Percentiles rank a stretch among this genome's conserved stretches.
Conservation (phyloP, 2,888 invertebrate genomes). For the Agrotis ipsilon region DNA sequence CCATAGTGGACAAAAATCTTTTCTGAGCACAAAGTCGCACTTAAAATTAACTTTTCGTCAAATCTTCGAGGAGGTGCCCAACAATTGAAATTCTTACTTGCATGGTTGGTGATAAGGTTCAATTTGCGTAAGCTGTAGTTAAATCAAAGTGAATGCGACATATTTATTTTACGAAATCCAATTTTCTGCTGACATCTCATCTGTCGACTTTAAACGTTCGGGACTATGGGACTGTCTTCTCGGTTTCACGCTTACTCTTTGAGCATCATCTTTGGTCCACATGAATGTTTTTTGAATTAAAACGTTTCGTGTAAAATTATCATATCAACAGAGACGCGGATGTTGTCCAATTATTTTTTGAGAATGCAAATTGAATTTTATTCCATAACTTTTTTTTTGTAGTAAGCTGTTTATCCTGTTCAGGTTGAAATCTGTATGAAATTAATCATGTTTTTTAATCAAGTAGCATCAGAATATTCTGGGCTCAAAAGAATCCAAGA, state of each 20-base stretch:
- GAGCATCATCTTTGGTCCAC: slow-evolving; percentile 75
- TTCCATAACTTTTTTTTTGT: slow-evolving; percentile 22
- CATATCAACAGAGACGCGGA: slow-evolving; percentile 41
- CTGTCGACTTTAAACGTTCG: slow-evolving; percentile 90
- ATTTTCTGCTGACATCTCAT: slow-evolving; percentile 91
- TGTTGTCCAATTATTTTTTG: slow-evolving; percentile 47
- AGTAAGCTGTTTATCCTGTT: slow-evolving; percentile 19
- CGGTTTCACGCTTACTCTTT: slow-evolving; percentile 87
- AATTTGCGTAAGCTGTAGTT: slow-evolving; percentile 65
- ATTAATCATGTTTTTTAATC: background rate
- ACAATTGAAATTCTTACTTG: slow-evolving; percentile 68
- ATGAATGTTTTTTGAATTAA: slow-evolving; percentile 71
- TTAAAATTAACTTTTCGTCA: slow-evolving; percentile 87
- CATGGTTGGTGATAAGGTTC: slow-evolving; percentile 52
- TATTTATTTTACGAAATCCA: slow-evolving; percentile 91
- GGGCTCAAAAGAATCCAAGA: too few species aligned
- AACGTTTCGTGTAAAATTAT: slow-evolving; percentile 64
- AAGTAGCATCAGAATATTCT: background rate
- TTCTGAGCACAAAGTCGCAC: slow-evolving; percentile 83
- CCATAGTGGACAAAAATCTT: slow-evolving; percentile 85
- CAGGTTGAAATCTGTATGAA: background rate
- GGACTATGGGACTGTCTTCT: slow-evolving; percentile 86
- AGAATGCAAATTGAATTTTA: slow-evolving; percentile 34
- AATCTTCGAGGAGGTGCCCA: slow-evolving; percentile 57
- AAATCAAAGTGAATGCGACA: slow-evolving; percentile 87